phyloP scores from a whole-genome alignment of 2,113 vertebrate species.

The Casuarius casuarius region DNA sequence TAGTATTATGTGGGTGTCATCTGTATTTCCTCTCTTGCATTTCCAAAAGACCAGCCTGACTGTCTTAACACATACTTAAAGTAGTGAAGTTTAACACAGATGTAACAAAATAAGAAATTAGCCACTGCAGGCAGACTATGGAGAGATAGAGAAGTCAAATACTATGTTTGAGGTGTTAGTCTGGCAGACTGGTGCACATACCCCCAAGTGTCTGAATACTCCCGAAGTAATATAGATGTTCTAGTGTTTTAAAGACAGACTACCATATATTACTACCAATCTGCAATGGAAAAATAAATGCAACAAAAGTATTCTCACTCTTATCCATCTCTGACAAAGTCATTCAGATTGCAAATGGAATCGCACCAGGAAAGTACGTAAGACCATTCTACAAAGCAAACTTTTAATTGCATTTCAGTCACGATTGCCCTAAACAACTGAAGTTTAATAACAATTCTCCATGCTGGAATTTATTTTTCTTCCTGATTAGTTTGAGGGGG shows the following conservation, averaged over 20 bases:
- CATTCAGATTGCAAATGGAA: neutral
- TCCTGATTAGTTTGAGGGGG: neutral
- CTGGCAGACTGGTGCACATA: neutral
- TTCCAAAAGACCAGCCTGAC: neutral
- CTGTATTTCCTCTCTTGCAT: neutral
- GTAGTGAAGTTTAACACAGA: neutral
- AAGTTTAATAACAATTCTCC: rapidly evolving
- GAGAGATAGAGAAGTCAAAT: neutral
- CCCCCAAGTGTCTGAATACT: neutral
- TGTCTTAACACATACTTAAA: neutral
- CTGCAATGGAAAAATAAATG: neutral
- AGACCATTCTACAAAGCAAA: neutral
- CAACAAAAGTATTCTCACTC: neutral
- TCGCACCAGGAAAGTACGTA: neutral
- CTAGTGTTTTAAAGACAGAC: neutral
- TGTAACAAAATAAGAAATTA: neutral
- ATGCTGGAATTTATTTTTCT: neutral
- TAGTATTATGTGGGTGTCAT: neutral
- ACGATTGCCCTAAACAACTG: neutral
- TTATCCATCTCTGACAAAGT: neutral
- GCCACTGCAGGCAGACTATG: neutral
- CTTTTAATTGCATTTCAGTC: neutral
- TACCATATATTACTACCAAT: neutral
- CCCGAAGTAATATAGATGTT: neutral
- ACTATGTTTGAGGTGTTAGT: neutral